Evolutionary conservation across 2,888 invertebrate species (phyloP).

Genomic region (Epicampocera succincta): DNA sequence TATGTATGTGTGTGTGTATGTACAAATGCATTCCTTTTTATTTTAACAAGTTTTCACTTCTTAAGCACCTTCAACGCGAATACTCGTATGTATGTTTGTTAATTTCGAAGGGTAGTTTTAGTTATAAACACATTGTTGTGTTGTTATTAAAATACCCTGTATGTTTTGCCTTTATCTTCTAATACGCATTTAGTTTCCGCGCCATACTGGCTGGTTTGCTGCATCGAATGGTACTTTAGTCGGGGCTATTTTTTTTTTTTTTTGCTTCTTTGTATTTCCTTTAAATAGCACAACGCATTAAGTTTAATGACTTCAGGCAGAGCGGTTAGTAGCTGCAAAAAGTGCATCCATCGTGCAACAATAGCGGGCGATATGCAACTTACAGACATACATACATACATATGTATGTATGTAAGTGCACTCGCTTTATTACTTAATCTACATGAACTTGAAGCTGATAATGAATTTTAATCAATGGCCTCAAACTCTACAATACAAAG

Average conservation of each 20-base stretch:
- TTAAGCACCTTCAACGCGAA: too few species aligned
- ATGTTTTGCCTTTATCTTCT: conserved; percentile 17
- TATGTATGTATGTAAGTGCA: neutral
- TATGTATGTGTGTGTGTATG: too few species aligned
- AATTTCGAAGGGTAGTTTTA: neutral
- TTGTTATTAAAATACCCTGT: neutral
- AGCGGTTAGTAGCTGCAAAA: conserved; percentile 22
- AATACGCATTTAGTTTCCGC: conserved; percentile 31
- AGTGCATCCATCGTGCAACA: conserved; percentile 51
- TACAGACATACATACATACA: conserved; percentile 24
- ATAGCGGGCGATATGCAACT: conserved; percentile 35
- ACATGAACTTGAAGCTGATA: conserved; percentile 69
- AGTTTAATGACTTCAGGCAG: conserved; percentile 62
- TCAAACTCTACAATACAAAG: conserved; percentile 46
- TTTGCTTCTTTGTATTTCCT: conserved; percentile 26
- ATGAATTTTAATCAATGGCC: conserved; percentile 66
- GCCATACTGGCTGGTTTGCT: conserved; percentile 56
- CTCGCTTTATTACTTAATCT: conserved; percentile 67
- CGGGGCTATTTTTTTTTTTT: conserved; percentile 8
- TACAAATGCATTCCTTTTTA: too few species aligned
- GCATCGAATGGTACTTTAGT: conserved; percentile 17
- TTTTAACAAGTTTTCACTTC: too few species aligned
- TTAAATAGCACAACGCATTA: conserved; percentile 3
- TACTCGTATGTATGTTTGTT: neutral
- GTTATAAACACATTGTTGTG: neutral